Evolutionary conservation across 2,113 vertebrate genomes (phyloP).

Genomic region (Pogona vitticeps): DNA sequence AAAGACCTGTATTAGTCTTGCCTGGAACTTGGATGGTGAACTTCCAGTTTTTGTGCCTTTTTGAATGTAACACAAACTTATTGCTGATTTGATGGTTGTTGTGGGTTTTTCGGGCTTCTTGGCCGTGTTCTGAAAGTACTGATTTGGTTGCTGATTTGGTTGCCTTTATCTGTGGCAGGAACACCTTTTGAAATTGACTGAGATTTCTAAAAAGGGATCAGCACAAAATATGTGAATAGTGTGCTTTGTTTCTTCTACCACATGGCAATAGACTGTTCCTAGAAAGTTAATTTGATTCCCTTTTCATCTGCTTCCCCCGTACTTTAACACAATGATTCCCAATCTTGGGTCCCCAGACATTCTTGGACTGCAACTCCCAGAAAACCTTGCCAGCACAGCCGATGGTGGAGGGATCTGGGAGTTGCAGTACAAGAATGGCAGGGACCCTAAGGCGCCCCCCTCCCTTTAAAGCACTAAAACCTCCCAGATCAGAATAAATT

Average conservation of each 20-base stretch:
- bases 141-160: constrained; percentile 56
- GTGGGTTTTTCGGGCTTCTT: too few species aligned
- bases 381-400: too few species aligned
- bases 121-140: too few species aligned
- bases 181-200: constrained; percentile 31
- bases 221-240: constrained; percentile 51
- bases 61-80: constrained; percentile 11
- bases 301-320: not conserved
- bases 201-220: constrained; percentile 46
- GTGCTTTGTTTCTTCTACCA: constrained; percentile 28
- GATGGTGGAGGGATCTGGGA: too few species aligned
- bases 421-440: too few species aligned
- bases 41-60: constrained; percentile 29
- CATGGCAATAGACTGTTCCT: constrained; percentile 32
- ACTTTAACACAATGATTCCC: too few species aligned
- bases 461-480: too few species aligned
- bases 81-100: too few species aligned
- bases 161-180: constrained; percentile 38
- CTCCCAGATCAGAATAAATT: not conserved
- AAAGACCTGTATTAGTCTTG: constrained; percentile 24
- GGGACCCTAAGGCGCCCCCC: not conserved
- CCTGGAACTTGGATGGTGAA: constrained; percentile 17
- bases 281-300: not conserved
- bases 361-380: too few species aligned
- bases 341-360: too few species aligned